These are phyloP conservation scores for Eulemur mongoz DNA, from an alignment of 2,797 vertebrate species.

Conservation along the genomic window DNA sequence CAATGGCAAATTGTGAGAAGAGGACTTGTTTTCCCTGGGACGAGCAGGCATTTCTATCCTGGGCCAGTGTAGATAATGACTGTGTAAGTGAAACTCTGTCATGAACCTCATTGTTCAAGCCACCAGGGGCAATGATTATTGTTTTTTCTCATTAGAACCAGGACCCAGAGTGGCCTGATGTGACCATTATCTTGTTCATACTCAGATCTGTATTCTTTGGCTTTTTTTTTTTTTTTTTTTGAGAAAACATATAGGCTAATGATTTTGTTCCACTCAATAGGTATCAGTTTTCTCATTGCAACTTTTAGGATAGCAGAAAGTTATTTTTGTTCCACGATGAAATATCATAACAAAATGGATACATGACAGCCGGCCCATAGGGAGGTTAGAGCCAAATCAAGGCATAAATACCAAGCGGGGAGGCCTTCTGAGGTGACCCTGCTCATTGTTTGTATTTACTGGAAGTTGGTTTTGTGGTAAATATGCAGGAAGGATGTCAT, in stretches of 20 bases:
- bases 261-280: background rate
- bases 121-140: background rate
- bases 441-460: constrained; percentile 24
- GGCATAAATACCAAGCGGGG: background rate
- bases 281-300: constrained; percentile 29
- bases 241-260: constrained; percentile 26
- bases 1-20: background rate
- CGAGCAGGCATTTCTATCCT: background rate
- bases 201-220: background rate
- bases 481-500: constrained; percentile 41
- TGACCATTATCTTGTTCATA: background rate
- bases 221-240: background rate
- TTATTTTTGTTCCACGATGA: background rate
- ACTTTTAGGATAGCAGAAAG: constrained; percentile 34
- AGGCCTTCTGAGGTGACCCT: constrained; percentile 63
- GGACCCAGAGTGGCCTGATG: background rate
- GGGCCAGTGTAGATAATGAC: background rate
- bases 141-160: background rate
- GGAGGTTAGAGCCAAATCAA: background rate
- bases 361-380: background rate
- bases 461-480: constrained; percentile 68
- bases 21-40: background rate
- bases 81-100: background rate
- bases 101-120: background rate
- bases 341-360: constrained; percentile 23